phyloP scores from a whole-genome alignment of 2,113 vertebrate species.

The Etheostoma spectabile region DNA sequence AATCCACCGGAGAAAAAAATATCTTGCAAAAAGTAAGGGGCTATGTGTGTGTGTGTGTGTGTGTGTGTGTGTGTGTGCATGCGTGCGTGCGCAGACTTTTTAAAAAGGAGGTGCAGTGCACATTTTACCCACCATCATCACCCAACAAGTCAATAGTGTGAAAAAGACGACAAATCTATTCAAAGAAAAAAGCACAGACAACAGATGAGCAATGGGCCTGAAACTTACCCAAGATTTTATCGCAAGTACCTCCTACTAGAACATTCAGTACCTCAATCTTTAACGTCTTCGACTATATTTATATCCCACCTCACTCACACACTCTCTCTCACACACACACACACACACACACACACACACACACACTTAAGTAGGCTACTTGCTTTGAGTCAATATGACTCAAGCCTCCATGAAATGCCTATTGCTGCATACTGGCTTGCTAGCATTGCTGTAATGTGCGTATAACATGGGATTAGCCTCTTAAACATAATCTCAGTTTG shows the following conservation, averaged over 20 bases:
- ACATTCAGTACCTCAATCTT: constrained; percentile 52
- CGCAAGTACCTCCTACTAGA: constrained; percentile 68
- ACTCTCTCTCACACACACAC: constrained; percentile 7
- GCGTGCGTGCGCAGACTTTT: constrained; percentile 27
- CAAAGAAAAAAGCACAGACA: constrained; percentile 45
- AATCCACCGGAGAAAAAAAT: constrained; percentile 76
- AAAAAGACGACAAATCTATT: constrained; percentile 65
- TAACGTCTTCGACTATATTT: constrained; percentile 63
- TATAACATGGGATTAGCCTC: constrained; percentile 67
- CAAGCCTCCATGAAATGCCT: constrained; percentile 69
- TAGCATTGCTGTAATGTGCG: constrained; percentile 51
- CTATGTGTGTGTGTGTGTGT: constrained; percentile 28
- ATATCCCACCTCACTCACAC: constrained; percentile 42
- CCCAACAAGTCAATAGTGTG: constrained; percentile 46
- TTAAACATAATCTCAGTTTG: constrained; percentile 57
- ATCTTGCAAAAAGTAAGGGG: constrained; percentile 55
- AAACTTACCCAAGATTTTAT: constrained; percentile 64
- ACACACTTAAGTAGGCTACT: constrained; percentile 51
- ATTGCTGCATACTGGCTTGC: constrained; percentile 47
- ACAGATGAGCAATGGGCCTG: constrained; percentile 61
- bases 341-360: background rate
- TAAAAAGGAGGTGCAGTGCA: constrained; percentile 29
- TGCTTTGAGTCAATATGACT: constrained; percentile 65
- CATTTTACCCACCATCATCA: constrained; percentile 44
- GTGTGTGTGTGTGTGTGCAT: constrained; percentile 9